phyloP scores from a whole-genome alignment of 1,140 invertebrate genomes.

The Drosophila baimaii region DNA sequence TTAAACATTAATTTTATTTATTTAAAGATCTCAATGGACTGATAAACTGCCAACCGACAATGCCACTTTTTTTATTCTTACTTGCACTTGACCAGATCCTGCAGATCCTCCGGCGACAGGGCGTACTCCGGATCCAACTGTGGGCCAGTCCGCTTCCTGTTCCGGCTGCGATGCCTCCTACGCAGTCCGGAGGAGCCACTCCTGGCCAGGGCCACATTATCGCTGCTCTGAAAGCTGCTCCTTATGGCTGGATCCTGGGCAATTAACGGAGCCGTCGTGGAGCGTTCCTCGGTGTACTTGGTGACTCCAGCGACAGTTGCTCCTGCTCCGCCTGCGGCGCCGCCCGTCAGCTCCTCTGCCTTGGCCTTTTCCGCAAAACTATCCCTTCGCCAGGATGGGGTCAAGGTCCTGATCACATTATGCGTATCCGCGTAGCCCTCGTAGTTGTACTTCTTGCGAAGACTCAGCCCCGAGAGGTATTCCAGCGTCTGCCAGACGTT shows the following conservation, averaged over 20 bases:
- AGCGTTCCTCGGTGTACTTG: constrained; percentile 54
- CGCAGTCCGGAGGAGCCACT: neutral
- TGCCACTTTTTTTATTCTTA: constrained; percentile 38
- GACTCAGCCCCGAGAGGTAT: constrained; percentile 70
- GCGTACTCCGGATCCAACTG: constrained; percentile 68
- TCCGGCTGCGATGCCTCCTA: constrained; percentile 29
- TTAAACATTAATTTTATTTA: neutral
- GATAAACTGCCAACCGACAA: neutral
- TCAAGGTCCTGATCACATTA: constrained; percentile 72
- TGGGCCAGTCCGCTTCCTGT: neutral
- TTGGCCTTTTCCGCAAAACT: constrained; percentile 73
- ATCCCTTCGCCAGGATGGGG: constrained; percentile 77
- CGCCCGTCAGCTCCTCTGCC: constrained; percentile 42
- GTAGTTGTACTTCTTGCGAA: constrained; percentile 79
- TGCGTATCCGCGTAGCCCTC: constrained; percentile 77
- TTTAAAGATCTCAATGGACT: neutral
- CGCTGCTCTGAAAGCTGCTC: constrained; percentile 49
- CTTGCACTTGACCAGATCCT: constrained; percentile 82
- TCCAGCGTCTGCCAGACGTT: constrained; percentile 83
- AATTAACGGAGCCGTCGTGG: constrained; percentile 22
- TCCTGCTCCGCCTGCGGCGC: neutral
- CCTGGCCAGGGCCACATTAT: constrained; percentile 26
- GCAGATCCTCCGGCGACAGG: constrained; percentile 63
- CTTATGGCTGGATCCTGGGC: constrained; percentile 30
- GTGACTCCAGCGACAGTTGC: neutral